Conservation (phyloP, 2,113 vertebrate genomes). For the Callionymus lyra region DNA sequence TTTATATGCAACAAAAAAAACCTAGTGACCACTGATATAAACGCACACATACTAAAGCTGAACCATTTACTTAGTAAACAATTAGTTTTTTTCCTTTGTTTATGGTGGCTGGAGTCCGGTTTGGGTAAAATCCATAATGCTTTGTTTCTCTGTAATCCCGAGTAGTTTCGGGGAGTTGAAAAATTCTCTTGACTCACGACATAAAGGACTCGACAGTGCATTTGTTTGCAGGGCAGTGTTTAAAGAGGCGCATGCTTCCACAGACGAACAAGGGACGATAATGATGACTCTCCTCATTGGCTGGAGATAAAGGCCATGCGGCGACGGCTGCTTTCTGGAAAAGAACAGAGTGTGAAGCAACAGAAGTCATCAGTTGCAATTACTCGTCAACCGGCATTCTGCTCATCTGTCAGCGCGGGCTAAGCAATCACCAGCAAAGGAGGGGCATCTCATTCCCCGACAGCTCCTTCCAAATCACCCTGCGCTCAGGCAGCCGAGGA, state of each 20-base stretch:
- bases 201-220: constrained; percentile 8
- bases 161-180: no score
- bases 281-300: constrained; percentile 21
- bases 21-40: no score
- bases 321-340: constrained; percentile 15
- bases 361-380: constrained; percentile 40
- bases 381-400: constrained; percentile 36
- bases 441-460: neutral
- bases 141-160: no score
- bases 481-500: constrained; percentile 8
- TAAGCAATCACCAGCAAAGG: constrained; percentile 28
- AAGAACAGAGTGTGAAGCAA: constrained; percentile 31
- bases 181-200: no score
- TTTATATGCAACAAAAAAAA: no score
- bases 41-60: no score
- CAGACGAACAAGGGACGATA: constrained; percentile 30
- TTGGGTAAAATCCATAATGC: no score
- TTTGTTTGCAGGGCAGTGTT: constrained; percentile 1
- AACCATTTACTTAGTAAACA: no score
- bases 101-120: no score
- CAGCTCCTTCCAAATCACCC: no score
- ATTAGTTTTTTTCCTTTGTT: no score
- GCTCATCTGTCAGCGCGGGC: constrained; percentile 21
- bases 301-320: constrained; percentile 4
- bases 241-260: constrained; percentile 20